Evolutionary conservation across 53 echinoderm and acorn worm genomes (phyloP).

Genomic region (Echinarachnius parma): DNA sequence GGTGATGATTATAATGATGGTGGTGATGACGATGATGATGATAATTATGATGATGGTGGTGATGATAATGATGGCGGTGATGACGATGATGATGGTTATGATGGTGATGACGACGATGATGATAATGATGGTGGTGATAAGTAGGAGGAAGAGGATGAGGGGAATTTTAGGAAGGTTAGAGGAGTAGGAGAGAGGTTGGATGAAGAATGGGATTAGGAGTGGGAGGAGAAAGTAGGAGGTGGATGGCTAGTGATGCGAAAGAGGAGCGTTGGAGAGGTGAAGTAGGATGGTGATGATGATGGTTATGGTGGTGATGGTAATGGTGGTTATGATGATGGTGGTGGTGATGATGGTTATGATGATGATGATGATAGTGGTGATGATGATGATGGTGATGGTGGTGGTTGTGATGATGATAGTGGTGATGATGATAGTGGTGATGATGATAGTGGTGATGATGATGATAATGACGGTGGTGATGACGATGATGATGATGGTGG

Average conservation of each 20-base stretch:
- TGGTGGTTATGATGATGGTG: too few relatives aligned
- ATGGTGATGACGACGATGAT: too few relatives aligned
- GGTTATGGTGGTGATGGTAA: too few relatives aligned
- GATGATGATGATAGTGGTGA: too few relatives aligned
- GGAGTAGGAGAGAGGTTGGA: neutral
- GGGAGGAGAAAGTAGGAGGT: neutral
- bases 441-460: constrained; percentile 8
- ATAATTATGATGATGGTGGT: neutral
- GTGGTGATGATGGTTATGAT: too few relatives aligned
- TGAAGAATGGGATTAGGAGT: neutral
- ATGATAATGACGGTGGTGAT: neutral
- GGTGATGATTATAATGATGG: too few relatives aligned
- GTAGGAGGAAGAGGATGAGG: too few relatives aligned
- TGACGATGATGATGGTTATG: too few relatives aligned
- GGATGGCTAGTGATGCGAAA: neutral
- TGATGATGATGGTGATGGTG: too few relatives aligned
- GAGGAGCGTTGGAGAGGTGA: neutral
- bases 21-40: neutral
- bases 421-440: neutral
- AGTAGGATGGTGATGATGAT: too few relatives aligned
- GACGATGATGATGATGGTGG: neutral
- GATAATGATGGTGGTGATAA: too few relatives aligned
- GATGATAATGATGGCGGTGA: neutral
- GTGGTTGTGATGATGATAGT: too few relatives aligned
- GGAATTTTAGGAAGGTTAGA: neutral